A percentile compares a stretch with the other conserved stretches of the same genome.
Evolutionary conservation across 2,888 invertebrate species (phyloP).

Genomic region (Timema cristinae): DNA sequence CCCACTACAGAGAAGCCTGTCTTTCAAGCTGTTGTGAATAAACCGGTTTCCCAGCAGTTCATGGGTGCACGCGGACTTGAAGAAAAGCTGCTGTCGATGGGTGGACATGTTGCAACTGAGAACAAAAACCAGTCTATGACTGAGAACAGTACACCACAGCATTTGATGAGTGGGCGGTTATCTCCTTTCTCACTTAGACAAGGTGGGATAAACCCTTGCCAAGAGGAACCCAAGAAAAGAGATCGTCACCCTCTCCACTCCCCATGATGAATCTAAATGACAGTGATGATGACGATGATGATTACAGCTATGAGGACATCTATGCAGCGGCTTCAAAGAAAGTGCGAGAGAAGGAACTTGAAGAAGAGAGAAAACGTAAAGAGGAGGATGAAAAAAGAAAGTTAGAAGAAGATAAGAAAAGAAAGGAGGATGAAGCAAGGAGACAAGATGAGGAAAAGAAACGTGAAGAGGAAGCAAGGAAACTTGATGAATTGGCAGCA

Average conservation of each 20-base stretch:
- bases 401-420: slow-evolving; percentile 13
- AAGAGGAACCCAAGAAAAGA: slow-evolving; percentile 31
- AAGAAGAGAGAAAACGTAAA: slow-evolving; percentile 42
- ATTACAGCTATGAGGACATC: slow-evolving; percentile 80
- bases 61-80: too few relatives aligned
- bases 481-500: slow-evolving; percentile 9
- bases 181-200: slow-evolving; percentile 53
- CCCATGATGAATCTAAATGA: slow-evolving; percentile 25
- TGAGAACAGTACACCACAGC: slow-evolving; percentile 18
- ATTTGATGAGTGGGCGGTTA: slow-evolving; percentile 37
- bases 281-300: slow-evolving; percentile 59
- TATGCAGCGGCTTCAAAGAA: slow-evolving; percentile 72
- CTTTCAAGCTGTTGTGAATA: too few relatives aligned
- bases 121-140: background rate
- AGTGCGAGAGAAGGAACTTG: slow-evolving; percentile 56
- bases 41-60: too few relatives aligned
- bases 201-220: slow-evolving; percentile 46
- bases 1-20: slow-evolving; percentile 9
- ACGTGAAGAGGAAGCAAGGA: slow-evolving; percentile 6
- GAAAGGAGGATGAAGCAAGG: slow-evolving; percentile 28
- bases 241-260: background rate
- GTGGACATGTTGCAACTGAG: background rate
- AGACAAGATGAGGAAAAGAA: background rate
- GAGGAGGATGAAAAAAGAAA: slow-evolving; percentile 21
- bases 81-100: too few relatives aligned